These are phyloP conservation scores for Xylocampa areola DNA, from an alignment of 2,888 invertebrate species.

Conservation along the genomic window DNA sequence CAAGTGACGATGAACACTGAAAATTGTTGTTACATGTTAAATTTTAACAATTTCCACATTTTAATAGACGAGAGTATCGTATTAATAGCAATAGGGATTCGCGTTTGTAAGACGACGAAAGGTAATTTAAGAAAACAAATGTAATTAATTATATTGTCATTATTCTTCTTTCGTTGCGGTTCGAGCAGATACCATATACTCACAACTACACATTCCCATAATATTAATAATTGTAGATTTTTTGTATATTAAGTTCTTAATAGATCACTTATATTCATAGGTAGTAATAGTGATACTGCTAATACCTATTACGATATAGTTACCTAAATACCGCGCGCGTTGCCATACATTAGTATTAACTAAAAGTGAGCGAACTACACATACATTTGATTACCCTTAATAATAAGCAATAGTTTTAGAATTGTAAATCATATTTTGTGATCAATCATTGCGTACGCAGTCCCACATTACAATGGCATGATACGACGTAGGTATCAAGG, in stretches of 20 bases:
- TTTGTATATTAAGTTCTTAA: conserved; percentile 79
- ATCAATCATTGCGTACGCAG: conserved; percentile 35
- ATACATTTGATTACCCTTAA: conserved; percentile 43
- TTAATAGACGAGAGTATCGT: conserved; percentile 62
- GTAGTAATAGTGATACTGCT: conserved; percentile 61
- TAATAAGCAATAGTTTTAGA: conserved; percentile 43
- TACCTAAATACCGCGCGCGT: conserved; percentile 83
- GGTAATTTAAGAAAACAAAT: conserved; percentile 51
- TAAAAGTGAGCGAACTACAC: conserved; percentile 45
- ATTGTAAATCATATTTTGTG: conserved; percentile 38
- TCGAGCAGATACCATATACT: conserved; percentile 51
- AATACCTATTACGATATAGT: conserved; percentile 75
- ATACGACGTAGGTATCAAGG: conserved; percentile 35
- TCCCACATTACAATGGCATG: conserved; percentile 32
- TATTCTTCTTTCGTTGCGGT: conserved; percentile 38
- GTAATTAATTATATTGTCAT: conserved; percentile 40
- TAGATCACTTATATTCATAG: conserved; percentile 67
- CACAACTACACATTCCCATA: conserved; percentile 78
- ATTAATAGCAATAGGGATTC: conserved; percentile 66
- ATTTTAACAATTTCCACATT: conserved; percentile 81
- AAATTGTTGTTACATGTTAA: conserved; percentile 83
- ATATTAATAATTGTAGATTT: conserved; percentile 69
- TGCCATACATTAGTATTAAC: conserved; percentile 80
- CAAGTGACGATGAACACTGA: conserved; percentile 65
- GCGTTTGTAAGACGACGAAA: conserved; percentile 57